Evolutionary conservation across 2,888 invertebrate genomes (phyloP).

Genomic region (Plagiodera versicolora): DNA sequence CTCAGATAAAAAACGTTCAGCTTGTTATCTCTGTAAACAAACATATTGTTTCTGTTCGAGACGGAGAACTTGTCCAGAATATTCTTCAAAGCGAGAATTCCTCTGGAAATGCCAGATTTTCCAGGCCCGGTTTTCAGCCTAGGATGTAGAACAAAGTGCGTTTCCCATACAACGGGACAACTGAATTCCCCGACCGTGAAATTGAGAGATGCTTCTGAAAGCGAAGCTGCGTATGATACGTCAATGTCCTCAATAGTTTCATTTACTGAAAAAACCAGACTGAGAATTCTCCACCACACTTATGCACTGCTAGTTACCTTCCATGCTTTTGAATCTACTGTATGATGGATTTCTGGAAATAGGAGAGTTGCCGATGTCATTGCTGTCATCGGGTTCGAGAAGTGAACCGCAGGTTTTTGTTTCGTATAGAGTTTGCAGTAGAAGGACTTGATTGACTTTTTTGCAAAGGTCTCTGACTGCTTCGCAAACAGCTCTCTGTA

Average conservation of each 20-base stretch:
- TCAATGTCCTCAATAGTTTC: slow-evolving; percentile 50
- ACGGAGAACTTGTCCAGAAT: slow-evolving; percentile 72
- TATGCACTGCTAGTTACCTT: slow-evolving; percentile 46
- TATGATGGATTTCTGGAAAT: slow-evolving; percentile 46
- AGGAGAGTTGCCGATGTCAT: slow-evolving; percentile 39
- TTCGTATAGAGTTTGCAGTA: slow-evolving; percentile 69
- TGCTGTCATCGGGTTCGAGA: slow-evolving; percentile 63
- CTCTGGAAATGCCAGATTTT: slow-evolving; percentile 62
- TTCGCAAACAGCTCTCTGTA: slow-evolving; percentile 58
- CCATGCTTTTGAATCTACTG: slow-evolving; percentile 49
- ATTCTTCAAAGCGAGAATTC: slow-evolving; percentile 66
- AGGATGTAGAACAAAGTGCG: slow-evolving; percentile 69
- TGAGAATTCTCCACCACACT: too few relatives aligned
- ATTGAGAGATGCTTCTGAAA: slow-evolving; percentile 54
- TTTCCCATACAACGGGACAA: slow-evolving; percentile 74
- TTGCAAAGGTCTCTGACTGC: slow-evolving; percentile 64
- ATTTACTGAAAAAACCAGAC: slow-evolving; percentile 32
- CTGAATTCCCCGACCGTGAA: slow-evolving; percentile 70
- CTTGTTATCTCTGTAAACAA: slow-evolving; percentile 69
- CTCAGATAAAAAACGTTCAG: slow-evolving; percentile 64
- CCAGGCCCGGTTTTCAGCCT: slow-evolving; percentile 67
- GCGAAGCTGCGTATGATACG: slow-evolving; percentile 42
- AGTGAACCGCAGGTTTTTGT: slow-evolving; percentile 67
- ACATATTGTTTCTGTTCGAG: slow-evolving; percentile 74
- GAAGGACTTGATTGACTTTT: slow-evolving; percentile 68